A percentile compares a stretch with the other conserved stretches of the same genome.
Conservation (phyloP, 2,888 invertebrate species). For the Plebejus anna region DNA sequence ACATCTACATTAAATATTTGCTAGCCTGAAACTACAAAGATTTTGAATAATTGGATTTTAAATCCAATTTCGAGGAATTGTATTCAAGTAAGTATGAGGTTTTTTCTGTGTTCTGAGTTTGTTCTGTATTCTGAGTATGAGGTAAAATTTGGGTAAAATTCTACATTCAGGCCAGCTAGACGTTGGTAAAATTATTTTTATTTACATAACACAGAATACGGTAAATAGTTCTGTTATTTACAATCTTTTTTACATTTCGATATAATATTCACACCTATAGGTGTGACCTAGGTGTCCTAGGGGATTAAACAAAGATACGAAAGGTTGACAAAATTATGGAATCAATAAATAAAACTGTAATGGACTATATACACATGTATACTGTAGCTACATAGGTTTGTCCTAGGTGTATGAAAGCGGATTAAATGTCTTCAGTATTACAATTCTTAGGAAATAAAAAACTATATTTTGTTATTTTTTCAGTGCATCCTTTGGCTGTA, state of each 20-base stretch:
- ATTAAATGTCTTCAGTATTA: not conserved
- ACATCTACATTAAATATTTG: not conserved
- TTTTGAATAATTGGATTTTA: not conserved
- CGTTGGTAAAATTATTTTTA: conserved; percentile 2
- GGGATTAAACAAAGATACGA: conserved; percentile 29
- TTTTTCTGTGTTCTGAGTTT: too few species aligned
- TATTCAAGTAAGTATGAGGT: too few species aligned
- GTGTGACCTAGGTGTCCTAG: not conserved
- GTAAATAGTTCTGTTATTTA: conserved; percentile 42
- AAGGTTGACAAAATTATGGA: conserved; percentile 26
- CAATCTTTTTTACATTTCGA: conserved; percentile 39
- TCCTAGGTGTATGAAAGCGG: conserved; percentile 16
- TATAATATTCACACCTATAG: not conserved
- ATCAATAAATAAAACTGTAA: conserved; percentile 33
- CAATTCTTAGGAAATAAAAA: not conserved
- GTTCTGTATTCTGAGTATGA: not conserved
- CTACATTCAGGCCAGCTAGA: not conserved
- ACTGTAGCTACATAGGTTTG: conserved; percentile 25
- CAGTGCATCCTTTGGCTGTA: not conserved
- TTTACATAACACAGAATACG: conserved; percentile 3
- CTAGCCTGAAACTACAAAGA: not conserved
- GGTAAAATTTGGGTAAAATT: not conserved
- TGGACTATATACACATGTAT: conserved; percentile 43
- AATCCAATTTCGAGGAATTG: not conserved
- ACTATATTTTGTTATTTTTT: not conserved